These are phyloP conservation scores for Raja brachyura DNA, from an alignment of 2,113 vertebrate species.

Conservation along the genomic window DNA sequence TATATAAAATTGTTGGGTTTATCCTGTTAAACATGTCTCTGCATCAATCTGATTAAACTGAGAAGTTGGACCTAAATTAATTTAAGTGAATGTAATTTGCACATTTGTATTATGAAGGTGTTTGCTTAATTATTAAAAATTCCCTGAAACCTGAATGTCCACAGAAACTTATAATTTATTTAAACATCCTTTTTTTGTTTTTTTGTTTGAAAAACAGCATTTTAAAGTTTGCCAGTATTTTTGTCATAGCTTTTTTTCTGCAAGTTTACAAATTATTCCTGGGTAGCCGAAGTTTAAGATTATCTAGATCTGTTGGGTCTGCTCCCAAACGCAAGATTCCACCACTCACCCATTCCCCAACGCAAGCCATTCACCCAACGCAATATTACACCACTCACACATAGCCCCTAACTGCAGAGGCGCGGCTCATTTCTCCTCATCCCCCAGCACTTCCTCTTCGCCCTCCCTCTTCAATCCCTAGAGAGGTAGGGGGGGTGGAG, in stretches of 20 bases:
- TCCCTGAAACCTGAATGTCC: not conserved
- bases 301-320: too few species aligned
- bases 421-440: too few species aligned
- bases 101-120: not conserved
- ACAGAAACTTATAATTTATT: not conserved
- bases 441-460: too few species aligned
- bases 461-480: too few species aligned
- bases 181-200: not conserved
- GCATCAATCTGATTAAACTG: not conserved
- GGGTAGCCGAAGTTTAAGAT: not conserved
- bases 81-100: not conserved
- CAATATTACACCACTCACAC: too few species aligned
- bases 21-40: not conserved
- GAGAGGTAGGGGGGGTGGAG: too few species aligned
- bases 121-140: not conserved
- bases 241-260: not conserved
- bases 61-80: not conserved
- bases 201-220: not conserved
- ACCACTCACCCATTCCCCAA: too few species aligned
- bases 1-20: not conserved
- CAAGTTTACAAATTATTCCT: not conserved
- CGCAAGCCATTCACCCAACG: too few species aligned
- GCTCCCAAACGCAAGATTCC: too few species aligned
- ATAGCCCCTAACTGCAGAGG: too few species aligned
- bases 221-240: not conserved